A percentile compares a stretch with the other conserved stretches of the same genome.
Evolutionary conservation across 35 echinoderm and acorn worm species (phyloP).

Genomic region (Heliocidaris erythrogramma): DNA sequence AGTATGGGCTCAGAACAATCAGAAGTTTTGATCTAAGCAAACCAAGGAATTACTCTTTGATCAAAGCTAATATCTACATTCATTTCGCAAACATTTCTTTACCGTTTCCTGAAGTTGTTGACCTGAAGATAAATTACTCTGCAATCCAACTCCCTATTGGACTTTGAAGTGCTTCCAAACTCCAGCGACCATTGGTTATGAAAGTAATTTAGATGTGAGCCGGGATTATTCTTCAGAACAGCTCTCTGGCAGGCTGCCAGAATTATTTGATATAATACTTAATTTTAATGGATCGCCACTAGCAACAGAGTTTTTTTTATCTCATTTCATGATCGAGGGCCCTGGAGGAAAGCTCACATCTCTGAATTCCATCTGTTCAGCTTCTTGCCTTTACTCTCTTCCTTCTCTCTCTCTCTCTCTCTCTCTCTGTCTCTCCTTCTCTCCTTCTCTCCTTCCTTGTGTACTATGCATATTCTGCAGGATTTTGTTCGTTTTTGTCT

Average conservation of each 20-base stretch:
- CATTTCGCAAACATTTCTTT: neutral
- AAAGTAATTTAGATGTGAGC: slow-evolving; percentile 50
- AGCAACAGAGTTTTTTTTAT: slow-evolving; percentile 40
- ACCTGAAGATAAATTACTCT: slow-evolving; percentile 4
- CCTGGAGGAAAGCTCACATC: slow-evolving; percentile 42
- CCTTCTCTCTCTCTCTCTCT: neutral
- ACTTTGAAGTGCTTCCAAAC: slow-evolving; percentile 10
- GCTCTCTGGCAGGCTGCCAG: slow-evolving; percentile 45
- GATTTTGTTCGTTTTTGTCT: neutral
- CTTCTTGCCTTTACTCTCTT: slow-evolving; percentile 13
- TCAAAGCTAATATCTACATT: neutral
- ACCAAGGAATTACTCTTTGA: neutral
- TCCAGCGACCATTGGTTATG: slow-evolving; percentile 21
- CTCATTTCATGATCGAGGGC: slow-evolving; percentile 36
- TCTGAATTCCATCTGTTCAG: slow-evolving; percentile 50
- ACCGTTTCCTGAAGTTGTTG: neutral
- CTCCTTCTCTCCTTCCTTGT: neutral
- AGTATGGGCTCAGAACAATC: neutral
- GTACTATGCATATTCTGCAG: neutral
- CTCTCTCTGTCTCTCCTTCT: neutral
- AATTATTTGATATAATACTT: slow-evolving; percentile 50
- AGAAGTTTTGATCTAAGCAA: neutral
- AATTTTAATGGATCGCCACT: slow-evolving; percentile 47
- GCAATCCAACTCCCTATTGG: slow-evolving; percentile 6
- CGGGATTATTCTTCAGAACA: slow-evolving; percentile 34